phyloP scores from a whole-genome alignment of 2,888 invertebrate species.

The Ochropacha duplaris region DNA sequence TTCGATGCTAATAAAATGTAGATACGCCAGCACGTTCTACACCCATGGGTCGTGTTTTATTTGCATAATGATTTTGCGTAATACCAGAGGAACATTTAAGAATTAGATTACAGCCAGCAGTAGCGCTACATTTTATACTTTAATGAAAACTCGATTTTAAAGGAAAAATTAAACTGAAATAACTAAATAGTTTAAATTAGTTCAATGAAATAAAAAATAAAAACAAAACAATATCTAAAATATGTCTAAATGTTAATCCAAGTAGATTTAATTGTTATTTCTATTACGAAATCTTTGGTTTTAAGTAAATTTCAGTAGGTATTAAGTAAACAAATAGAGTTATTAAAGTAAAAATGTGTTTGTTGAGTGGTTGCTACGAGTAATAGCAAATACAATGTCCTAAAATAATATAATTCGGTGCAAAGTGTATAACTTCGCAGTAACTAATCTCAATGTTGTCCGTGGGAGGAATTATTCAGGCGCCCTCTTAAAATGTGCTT shows the following conservation, averaged over 20 bases:
- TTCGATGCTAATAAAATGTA: conserved; percentile 17
- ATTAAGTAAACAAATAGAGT: too few species aligned
- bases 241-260: too few species aligned
- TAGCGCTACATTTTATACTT: neutral
- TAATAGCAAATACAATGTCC: neutral
- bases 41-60: neutral
- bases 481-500: conserved; percentile 65
- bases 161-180: too few species aligned
- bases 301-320: too few species aligned
- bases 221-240: too few species aligned
- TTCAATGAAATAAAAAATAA: too few species aligned
- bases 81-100: neutral
- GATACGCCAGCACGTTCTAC: conserved; percentile 13
- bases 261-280: too few species aligned
- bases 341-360: neutral
- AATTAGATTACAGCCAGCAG: neutral
- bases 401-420: conserved; percentile 10
- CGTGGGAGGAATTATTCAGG: conserved; percentile 50
- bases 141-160: too few species aligned
- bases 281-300: too few species aligned
- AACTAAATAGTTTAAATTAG: too few species aligned
- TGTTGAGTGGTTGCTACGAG: neutral
- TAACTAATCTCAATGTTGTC: conserved; percentile 30
- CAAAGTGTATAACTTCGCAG: conserved; percentile 21
- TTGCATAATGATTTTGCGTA: neutral